Evolutionary conservation across 2,888 invertebrate genomes (phyloP), one percentile per base, ranked within the genome.

Genomic region (Eristalis arbustorum): DNA sequence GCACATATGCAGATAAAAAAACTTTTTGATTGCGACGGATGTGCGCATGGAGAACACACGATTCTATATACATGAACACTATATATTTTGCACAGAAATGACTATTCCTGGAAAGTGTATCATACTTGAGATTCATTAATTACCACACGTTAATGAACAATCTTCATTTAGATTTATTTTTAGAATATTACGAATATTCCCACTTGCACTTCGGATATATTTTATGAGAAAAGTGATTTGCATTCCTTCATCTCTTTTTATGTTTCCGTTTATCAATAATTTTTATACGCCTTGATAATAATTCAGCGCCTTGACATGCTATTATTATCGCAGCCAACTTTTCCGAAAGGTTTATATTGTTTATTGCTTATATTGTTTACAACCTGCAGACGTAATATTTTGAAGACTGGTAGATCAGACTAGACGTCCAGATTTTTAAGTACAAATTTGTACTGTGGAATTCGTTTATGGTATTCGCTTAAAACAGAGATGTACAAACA

Each of bases 211-310:
- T 49, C 22, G 69, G 22, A 59, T 37, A 63, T 25, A 22, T 62
- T 62, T 63, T 67, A 73, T 57, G 68, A 49, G 69, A 42, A 68
- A 63, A 75, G 59, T 49, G 64, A 75, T 74, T 74, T 72, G 73
- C 73, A 64, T 63, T 63, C 14, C n/a, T 67, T 61, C 57, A 13
- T 64, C 3, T 73, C 14, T n/a, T 59, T 59, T 59, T 59, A 25
- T 25, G 18, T 23, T 59, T 59, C 59, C 25, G 59, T 59, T 49
- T 18, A 18, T 8, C 49, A 42, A n/a, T n/a, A 1, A 31, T 31
- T 31, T 10, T 42, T 14, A 14, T 42, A n/a, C 13, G 49, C 18
- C n/a, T n/a, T n/a, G 18, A 18, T 18, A 49, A 8, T 49, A 18
- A 49, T 49, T 14, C 2, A 49, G 2, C 49, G 5, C 8, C 2